phyloP scores from a whole-genome alignment of 2,888 invertebrate species.

The Protodeltote pygarga region DNA sequence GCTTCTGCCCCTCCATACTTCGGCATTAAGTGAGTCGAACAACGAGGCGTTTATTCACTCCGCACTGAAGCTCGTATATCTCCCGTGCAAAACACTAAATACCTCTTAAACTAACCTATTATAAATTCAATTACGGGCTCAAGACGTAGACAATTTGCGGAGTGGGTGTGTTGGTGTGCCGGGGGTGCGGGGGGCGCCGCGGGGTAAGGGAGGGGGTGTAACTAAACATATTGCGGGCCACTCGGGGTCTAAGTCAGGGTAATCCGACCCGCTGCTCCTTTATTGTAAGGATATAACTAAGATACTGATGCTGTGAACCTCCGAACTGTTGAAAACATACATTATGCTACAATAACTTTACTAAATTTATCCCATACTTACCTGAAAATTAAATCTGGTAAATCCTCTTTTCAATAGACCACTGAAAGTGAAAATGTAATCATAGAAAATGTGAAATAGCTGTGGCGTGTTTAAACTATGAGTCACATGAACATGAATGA shows the following conservation, averaged over 20 bases:
- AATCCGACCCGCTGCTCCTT: constrained; percentile 72
- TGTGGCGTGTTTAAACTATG: constrained; percentile 15
- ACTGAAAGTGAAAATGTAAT: constrained; percentile 7
- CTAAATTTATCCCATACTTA: neutral
- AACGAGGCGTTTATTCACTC: constrained; percentile 39
- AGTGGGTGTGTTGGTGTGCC: constrained; percentile 52
- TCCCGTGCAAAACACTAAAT: constrained; percentile 71
- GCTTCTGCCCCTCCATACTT: neutral
- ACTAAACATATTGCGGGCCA: constrained; percentile 78
- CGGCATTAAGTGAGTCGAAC: constrained; percentile 24
- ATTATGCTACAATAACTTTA: constrained; percentile 22
- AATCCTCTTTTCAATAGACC: constrained; percentile 1
- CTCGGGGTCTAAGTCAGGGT: constrained; percentile 67
- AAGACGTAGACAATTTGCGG: constrained; percentile 79
- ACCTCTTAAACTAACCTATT: constrained; percentile 81
- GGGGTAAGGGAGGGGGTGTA: constrained; percentile 36
- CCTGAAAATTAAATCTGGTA: neutral
- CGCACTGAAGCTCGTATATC: constrained; percentile 41
- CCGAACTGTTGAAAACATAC: constrained; percentile 35
- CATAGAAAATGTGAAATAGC: constrained; percentile 6
- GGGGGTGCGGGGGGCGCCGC: constrained; percentile 25
- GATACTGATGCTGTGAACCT: constrained; percentile 51
- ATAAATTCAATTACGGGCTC: constrained; percentile 84
- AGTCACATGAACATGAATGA: constrained; percentile 16
- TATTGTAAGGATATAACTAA: constrained; percentile 61